These are phyloP conservation scores for Characodon lateralis DNA, from an alignment of 2,797 vertebrate genomes.

Conservation along the genomic window DNA sequence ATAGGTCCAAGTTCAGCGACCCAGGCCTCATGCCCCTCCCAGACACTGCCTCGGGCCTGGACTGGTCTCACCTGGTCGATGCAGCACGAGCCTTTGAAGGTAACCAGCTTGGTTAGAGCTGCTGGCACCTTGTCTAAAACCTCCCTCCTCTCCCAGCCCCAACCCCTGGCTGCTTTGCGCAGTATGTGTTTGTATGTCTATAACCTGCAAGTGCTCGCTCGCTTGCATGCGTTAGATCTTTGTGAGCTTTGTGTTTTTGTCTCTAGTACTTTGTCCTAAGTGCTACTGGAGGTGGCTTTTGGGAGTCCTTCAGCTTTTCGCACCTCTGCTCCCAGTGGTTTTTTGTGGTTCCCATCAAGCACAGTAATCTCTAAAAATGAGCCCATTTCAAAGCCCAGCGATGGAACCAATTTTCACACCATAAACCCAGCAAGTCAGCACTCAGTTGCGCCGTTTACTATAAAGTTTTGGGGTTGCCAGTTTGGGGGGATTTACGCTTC, in stretches of 20 bases:
- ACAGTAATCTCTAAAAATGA: constrained; percentile 44
- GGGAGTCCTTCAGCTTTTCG: constrained; percentile 60
- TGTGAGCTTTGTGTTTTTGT: constrained; percentile 55
- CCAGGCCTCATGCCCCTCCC: constrained; percentile 96
- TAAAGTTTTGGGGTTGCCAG: constrained; percentile 52
- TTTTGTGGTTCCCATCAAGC: constrained; percentile 45
- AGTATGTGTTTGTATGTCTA: constrained; percentile 44
- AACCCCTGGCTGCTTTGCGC: constrained; percentile 51
- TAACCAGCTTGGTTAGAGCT: constrained; percentile 81
- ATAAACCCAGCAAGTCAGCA: constrained; percentile 52
- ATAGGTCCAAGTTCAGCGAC: constrained; percentile 94
- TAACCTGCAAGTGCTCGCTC: constrained; percentile 53
- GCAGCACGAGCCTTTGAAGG: constrained; percentile 97
- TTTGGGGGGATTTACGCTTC: constrained; percentile 42
- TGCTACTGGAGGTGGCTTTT: constrained; percentile 49
- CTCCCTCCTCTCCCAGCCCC: constrained; percentile 1
- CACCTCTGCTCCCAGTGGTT: constrained; percentile 44
- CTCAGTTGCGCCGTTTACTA: constrained; percentile 41
- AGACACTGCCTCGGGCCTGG: constrained; percentile 91
- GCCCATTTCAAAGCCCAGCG: constrained; percentile 46
- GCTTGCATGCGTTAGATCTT: constrained; percentile 65
- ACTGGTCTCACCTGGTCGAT: constrained; percentile 96
- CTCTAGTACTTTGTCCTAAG: constrained; percentile 39
- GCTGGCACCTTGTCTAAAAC: constrained; percentile 64
- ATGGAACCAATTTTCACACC: constrained; percentile 59